Evolutionary conservation across 2,797 vertebrate genomes (phyloP).

Genomic region (Craterocephalus amniculus): DNA sequence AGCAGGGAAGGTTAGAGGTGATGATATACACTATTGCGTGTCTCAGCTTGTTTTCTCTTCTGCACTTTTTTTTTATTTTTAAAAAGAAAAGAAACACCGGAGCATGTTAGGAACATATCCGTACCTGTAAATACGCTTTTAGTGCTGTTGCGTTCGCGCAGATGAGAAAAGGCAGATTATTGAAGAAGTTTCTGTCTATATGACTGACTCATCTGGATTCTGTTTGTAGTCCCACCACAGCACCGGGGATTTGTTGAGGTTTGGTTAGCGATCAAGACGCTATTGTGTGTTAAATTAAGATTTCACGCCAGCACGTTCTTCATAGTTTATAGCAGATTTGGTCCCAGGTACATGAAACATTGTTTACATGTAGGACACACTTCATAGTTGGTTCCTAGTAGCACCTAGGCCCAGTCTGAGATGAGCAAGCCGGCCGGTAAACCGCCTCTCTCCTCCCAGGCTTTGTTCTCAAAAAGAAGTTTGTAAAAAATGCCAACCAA

Average conservation of each 20-base stretch:
- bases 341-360: conserved; percentile 10
- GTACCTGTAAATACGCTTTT: conserved; percentile 48
- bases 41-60: conserved; percentile 39
- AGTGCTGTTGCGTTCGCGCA: conserved; percentile 24
- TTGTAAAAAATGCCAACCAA: conserved; percentile 14
- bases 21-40: not conserved
- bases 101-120: not conserved
- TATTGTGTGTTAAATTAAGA: not conserved
- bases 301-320: not conserved
- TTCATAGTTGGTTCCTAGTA: conserved; percentile 19
- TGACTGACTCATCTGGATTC: conserved; percentile 18
- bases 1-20: not conserved
- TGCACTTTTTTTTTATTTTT: conserved; percentile 14
- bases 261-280: not conserved
- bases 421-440: conserved; percentile 19
- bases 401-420: conserved; percentile 19
- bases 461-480: conserved; percentile 41
- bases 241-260: conserved; percentile 2
- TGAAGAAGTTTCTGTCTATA: conserved; percentile 6
- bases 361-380: conserved; percentile 18
- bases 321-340: conserved; percentile 1
- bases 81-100: conserved; percentile 1
- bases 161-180: conserved; percentile 18
- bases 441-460: conserved; percentile 30
- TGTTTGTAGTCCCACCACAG: conserved; percentile 31